Percentiles rank a stretch among this genome's conserved stretches.
phyloP scores from a whole-genome alignment of 2,797 vertebrate species.

The Chromobotia macracanthus region DNA sequence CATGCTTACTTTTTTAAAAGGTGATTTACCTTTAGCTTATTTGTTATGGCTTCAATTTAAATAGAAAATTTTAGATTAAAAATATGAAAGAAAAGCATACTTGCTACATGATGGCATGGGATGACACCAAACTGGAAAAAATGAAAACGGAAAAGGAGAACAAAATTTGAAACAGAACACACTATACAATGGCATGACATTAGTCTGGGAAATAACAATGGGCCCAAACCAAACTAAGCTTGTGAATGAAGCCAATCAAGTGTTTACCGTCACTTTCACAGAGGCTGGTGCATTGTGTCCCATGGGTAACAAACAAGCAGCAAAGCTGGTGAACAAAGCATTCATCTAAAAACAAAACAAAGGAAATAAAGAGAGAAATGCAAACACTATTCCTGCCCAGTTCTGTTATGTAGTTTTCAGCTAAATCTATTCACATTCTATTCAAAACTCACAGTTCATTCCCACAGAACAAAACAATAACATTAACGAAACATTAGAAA shows the following conservation, averaged over 20 bases:
- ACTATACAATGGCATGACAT: neutral
- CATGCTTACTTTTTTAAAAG: too few relatives aligned
- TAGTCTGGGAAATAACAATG: neutral
- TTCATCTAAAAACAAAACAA: constrained; percentile 61
- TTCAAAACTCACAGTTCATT: too few relatives aligned
- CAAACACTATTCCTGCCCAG: too few relatives aligned
- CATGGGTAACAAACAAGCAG: constrained; percentile 48
- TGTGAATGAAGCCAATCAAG: neutral
- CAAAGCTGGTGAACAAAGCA: constrained; percentile 40
- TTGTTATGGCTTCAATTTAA: too few relatives aligned
- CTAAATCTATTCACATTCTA: too few relatives aligned
- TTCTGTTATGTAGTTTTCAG: neutral
- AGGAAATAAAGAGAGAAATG: neutral
- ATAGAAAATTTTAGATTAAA: neutral
- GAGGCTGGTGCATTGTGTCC: accelerated
- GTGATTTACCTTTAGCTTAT: too few relatives aligned
- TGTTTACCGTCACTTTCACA: neutral
- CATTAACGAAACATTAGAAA: too few relatives aligned
- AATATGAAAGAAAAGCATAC: constrained; percentile 54
- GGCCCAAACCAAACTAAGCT: too few relatives aligned
- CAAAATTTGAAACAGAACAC: neutral
- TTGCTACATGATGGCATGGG: constrained; percentile 65
- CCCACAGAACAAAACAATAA: too few relatives aligned
- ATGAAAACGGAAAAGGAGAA: accelerated
- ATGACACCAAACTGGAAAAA: constrained; percentile 71